Evolutionary conservation across 2,113 vertebrate genomes (phyloP).

Genomic region (Choloepus hoffmanni): DNA sequence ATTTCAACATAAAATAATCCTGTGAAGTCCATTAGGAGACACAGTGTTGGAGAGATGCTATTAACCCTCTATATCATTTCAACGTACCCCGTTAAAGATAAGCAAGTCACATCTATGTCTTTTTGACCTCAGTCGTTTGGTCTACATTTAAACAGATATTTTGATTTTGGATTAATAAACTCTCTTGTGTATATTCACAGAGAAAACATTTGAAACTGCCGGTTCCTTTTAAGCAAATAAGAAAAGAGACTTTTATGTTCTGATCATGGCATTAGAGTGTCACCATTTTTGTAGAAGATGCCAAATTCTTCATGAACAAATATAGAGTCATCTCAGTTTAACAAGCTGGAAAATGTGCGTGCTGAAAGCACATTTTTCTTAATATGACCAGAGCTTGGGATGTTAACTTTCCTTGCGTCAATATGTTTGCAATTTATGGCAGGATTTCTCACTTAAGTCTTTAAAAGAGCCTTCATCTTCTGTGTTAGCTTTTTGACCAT

Average conservation of each 20-base stretch:
- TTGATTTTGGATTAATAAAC: conserved; percentile 71
- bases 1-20: conserved; percentile 87
- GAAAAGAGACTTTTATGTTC: conserved; percentile 72
- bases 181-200: conserved; percentile 41
- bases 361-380: conserved; percentile 45
- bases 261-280: conserved; percentile 42
- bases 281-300: conserved; percentile 48
- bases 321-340: conserved; percentile 51
- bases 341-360: conserved; percentile 57
- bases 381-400: neutral
- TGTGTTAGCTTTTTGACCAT: neutral
- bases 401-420: conserved; percentile 45
- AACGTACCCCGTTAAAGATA: conserved; percentile 76
- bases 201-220: conserved; percentile 71
- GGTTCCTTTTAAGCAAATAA: conserved; percentile 59
- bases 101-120: conserved; percentile 67
- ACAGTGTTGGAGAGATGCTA: conserved; percentile 84
- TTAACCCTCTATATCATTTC: conserved; percentile 83
- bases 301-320: conserved; percentile 55
- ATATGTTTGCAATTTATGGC: conserved; percentile 48
- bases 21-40: conserved; percentile 84
- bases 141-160: conserved; percentile 70
- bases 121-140: conserved; percentile 68
- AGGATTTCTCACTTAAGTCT: conserved; percentile 40
- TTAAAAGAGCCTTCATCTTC: conserved; percentile 10